Base-by-base conservation (phyloP, 2,888 invertebrate genomes). In the Hofmannophila pseudospretella region DNA sequence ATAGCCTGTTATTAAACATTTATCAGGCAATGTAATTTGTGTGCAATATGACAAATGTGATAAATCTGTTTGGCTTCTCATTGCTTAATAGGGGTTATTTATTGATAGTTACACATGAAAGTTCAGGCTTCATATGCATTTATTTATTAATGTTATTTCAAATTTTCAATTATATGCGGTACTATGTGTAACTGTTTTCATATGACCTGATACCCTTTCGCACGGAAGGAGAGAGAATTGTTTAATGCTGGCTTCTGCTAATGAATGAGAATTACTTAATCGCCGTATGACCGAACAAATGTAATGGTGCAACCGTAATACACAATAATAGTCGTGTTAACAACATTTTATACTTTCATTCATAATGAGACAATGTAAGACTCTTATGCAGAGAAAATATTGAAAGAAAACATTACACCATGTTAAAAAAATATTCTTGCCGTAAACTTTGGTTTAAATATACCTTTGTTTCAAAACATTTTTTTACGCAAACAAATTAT, bases 201-300 rank as follows among this genome's bases (percentile, higher is more conserved):
- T 32, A 23, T 36, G 32, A 32, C 32, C 32, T 22, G 34, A 23
- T 39, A 20, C 16, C 34, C 16, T 28, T 36, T 39, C 39, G 32
- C 39, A 39, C 36, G 36, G 39, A 39, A 39, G 29, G 16, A 26
- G 34, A 27, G 29, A 12, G 27, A 28, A 39, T 39, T 39, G 39
- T 39, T 32, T 28, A 32, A 30, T 30, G 10, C 5, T 23, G 22
- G 19, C 4, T 39, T 19, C 39, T 56, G 54, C 48, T 55, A 56
- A 49, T 41, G 42, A 57, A 51, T 48, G 50, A 49, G 47, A 45
- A 44, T 55, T 49, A 44, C 47, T 36, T 46, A 47, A 54, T 36
- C 34, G 47, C 39, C 38, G 48, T 36, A 44, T 35, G 41, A 32
- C 41, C 39, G 41, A 14, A 32, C 32, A 28, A 22, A 8, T 37